Evolutionary conservation across 1,140 invertebrate genomes (phyloP).

Genomic region (Cyrtorhinus lividipennis): DNA sequence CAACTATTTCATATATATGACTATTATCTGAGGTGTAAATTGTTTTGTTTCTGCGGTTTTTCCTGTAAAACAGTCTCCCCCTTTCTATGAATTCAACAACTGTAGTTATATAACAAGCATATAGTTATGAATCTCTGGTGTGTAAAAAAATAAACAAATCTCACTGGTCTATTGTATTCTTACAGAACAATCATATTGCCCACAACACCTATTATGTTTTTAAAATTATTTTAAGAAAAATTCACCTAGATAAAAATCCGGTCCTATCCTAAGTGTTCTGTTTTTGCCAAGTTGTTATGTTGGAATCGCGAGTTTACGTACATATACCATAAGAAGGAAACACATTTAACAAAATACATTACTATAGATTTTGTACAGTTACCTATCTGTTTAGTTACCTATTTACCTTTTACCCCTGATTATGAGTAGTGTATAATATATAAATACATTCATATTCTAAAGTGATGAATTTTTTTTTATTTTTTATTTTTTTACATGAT

Average conservation of each 20-base stretch:
- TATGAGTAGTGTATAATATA: conserved; percentile 15
- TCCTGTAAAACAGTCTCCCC: conserved; percentile 20
- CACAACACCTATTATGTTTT: conserved; percentile 11
- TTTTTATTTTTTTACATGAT: conserved; percentile 18
- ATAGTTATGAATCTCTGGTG: conserved; percentile 16
- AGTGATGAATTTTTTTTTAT: conserved; percentile 13
- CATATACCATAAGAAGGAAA: conserved; percentile 13
- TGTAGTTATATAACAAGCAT: conserved; percentile 19
- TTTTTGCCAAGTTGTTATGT: conserved; percentile 20
- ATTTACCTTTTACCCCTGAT: conserved; percentile 21
- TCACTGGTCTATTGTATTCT: conserved; percentile 20
- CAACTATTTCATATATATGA: conserved; percentile 10
- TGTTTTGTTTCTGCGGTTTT: conserved; percentile 7
- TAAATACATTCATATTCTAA: neutral
- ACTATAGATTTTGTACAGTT: conserved; percentile 18
- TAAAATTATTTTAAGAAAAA: neutral
- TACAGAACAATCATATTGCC: conserved; percentile 18
- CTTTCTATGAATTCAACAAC: conserved; percentile 18
- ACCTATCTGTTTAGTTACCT: conserved; percentile 16
- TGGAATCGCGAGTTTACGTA: neutral
- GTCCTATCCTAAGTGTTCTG: neutral
- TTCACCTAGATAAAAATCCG: conserved; percentile 3
- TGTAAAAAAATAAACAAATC: conserved; percentile 20
- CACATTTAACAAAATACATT: conserved; percentile 21
- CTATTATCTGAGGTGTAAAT: conserved; percentile 16